These are phyloP conservation scores for Paracanthobrama guichenoti DNA, from an alignment of 2,113 vertebrate genomes.

Conservation along the genomic window DNA sequence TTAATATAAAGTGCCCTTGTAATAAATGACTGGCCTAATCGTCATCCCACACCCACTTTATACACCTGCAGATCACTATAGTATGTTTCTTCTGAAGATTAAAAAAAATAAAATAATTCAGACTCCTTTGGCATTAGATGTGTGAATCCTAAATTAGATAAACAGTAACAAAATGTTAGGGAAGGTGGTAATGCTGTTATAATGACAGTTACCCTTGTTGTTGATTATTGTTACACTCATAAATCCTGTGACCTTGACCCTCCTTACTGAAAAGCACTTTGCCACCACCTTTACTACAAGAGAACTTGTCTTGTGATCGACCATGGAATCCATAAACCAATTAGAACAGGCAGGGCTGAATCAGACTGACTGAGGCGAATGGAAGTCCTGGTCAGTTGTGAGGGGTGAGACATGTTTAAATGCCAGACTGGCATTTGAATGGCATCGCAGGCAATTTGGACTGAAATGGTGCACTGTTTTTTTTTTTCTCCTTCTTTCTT, in stretches of 20 bases:
- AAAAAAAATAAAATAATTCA: not conserved
- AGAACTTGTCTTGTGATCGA: conserved; percentile 17
- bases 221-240: not conserved
- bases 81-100: not conserved
- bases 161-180: not conserved
- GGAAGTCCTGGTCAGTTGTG: conserved; percentile 35
- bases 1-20: not conserved
- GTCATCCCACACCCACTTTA: not conserved
- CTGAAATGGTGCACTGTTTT: conserved; percentile 35
- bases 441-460: conserved; percentile 50
- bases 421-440: conserved; percentile 53
- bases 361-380: conserved; percentile 46
- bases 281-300: not conserved
- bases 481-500: not conserved
- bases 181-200: not conserved
- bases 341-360: conserved; percentile 36
- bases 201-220: not conserved
- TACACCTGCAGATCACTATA: not conserved
- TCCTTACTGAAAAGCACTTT: not conserved
- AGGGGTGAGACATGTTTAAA: conserved; percentile 48
- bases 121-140: not conserved
- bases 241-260: conserved; percentile 19
- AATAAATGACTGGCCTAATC: not conserved
- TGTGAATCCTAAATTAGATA: not conserved
- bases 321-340: conserved; percentile 43